Conservation (phyloP, 2,888 invertebrate species). For the Ochropleura leucogaster region DNA sequence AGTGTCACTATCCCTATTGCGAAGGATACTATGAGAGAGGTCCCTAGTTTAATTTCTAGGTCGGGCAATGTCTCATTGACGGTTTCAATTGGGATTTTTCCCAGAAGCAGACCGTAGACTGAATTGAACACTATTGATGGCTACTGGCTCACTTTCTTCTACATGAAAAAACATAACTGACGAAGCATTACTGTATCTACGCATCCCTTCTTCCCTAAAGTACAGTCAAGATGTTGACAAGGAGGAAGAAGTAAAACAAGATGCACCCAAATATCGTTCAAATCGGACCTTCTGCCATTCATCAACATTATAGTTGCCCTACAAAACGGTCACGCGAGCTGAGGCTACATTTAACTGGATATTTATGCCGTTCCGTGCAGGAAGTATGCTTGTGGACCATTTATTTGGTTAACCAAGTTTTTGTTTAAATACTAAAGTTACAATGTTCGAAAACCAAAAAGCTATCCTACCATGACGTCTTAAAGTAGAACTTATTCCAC, state of each 20-base stretch:
- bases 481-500: too few relatives aligned
- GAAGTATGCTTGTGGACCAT: conserved; percentile 55
- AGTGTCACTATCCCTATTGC: neutral
- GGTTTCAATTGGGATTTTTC: neutral
- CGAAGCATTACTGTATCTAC: too few relatives aligned
- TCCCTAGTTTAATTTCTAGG: neutral
- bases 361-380: conserved; percentile 65
- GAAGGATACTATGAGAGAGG: neutral
- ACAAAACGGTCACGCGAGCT: conserved; percentile 69
- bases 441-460: neutral
- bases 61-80: neutral
- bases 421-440: conserved; percentile 29
- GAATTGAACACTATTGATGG: neutral
- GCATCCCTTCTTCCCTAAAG: neutral
- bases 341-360: conserved; percentile 58
- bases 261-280: conserved; percentile 7
- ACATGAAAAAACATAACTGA: neutral
- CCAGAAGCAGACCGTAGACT: neutral
- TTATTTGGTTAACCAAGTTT: conserved; percentile 56
- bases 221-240: neutral
- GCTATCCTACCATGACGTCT: too few relatives aligned
- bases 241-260: too few relatives aligned
- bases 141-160: neutral
- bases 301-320: conserved; percentile 49
- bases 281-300: conserved; percentile 47